These are phyloP conservation scores for Oreochromis mossambicus DNA, from an alignment of 2,797 vertebrate species.

Conservation along the genomic window DNA sequence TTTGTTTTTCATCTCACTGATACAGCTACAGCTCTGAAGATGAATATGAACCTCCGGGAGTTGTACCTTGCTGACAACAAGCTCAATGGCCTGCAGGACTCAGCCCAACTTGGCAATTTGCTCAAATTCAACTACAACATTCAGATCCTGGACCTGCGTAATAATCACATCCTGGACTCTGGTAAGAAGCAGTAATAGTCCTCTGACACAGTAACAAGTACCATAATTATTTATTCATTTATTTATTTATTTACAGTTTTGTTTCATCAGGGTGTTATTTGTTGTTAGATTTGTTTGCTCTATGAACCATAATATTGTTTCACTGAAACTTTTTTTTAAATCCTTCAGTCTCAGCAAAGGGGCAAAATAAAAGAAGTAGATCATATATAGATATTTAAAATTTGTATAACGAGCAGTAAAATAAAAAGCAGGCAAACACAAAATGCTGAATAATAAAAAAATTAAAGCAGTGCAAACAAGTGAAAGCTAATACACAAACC, in stretches of 20 bases:
- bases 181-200: slow-evolving; percentile 66
- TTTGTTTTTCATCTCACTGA: neutral
- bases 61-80: slow-evolving; percentile 94
- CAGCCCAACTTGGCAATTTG: slow-evolving; percentile 90
- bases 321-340: neutral
- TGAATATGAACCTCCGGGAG: slow-evolving; percentile 93
- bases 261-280: neutral
- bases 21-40: slow-evolving; percentile 91
- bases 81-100: slow-evolving; percentile 91
- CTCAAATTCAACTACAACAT: slow-evolving; percentile 95
- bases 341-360: neutral
- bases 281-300: neutral
- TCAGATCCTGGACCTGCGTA: slow-evolving; percentile 91
- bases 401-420: neutral
- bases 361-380: neutral
- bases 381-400: neutral
- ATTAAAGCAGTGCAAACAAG: neutral
- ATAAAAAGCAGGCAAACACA: neutral
- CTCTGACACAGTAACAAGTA: neutral
- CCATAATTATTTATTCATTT: neutral
- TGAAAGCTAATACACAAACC: neutral
- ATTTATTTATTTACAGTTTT: neutral
- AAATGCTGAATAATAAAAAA: neutral
- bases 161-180: slow-evolving; percentile 92
- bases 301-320: neutral